Conservation (phyloP, 2,797 vertebrate species). For the Loriculus beryllinus region DNA sequence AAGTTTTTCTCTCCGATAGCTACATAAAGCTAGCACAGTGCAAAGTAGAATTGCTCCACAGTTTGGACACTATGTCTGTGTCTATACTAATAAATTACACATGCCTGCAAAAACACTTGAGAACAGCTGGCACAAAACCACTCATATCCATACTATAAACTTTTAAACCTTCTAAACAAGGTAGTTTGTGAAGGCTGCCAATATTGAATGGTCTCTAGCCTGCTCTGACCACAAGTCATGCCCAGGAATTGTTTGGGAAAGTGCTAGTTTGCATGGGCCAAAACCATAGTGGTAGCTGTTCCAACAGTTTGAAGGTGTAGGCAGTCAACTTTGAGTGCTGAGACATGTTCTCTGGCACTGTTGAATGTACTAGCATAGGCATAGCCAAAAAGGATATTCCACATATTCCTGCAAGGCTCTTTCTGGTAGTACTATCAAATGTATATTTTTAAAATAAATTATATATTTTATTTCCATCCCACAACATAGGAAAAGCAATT, state of each 20-base stretch:
- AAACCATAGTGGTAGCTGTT: slow-evolving; percentile 23
- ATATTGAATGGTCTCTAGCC: not conserved
- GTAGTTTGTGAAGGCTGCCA: slow-evolving; percentile 9
- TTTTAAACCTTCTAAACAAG: slow-evolving; percentile 37
- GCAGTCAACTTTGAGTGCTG: slow-evolving; percentile 20
- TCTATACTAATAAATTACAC: slow-evolving; percentile 16
- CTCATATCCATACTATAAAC: not conserved
- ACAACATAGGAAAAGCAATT: not conserved
- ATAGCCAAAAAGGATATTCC: slow-evolving; percentile 51
- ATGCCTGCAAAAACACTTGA: not conserved
- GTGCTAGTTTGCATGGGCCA: not conserved
- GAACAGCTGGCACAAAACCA: not conserved
- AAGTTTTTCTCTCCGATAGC: not conserved
- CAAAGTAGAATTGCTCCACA: not conserved
- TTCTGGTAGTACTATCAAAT: slow-evolving; percentile 14
- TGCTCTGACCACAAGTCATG: slow-evolving; percentile 23
- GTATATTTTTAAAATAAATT: slow-evolving; percentile 22
- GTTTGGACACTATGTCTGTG: not conserved
- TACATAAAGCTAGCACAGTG: not conserved
- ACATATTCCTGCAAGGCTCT: slow-evolving; percentile 8
- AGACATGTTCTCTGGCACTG: not conserved
- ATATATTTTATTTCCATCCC: slow-evolving; percentile 18
- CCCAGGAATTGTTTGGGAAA: slow-evolving; percentile 50
- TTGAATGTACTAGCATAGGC: slow-evolving; percentile 4
- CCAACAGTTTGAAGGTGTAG: slow-evolving; percentile 19